Percentiles rank a stretch among this genome's conserved stretches.
phyloP scores from a whole-genome alignment of 2,888 invertebrate genomes.

The Electrophaes corylata region DNA sequence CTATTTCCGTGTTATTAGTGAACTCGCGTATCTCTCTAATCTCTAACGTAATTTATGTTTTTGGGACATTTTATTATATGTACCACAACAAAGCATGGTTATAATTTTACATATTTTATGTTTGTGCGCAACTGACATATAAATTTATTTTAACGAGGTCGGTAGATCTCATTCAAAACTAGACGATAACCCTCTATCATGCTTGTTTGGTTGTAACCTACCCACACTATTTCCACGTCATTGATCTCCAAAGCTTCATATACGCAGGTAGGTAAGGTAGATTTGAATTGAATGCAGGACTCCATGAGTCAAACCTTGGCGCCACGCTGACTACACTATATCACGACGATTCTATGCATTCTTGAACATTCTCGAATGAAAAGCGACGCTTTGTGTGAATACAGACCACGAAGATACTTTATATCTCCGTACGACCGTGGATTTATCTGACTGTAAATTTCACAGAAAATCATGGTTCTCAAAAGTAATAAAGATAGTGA shows the following conservation, averaged over 20 bases:
- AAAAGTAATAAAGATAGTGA: conserved; percentile 1
- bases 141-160: conserved; percentile 16
- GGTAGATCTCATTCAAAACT: conserved; percentile 58
- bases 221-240: conserved; percentile 49
- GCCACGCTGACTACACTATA: conserved; percentile 63
- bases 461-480: conserved; percentile 44
- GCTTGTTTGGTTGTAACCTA: neutral
- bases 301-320: conserved; percentile 43
- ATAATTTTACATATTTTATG: neutral
- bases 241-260: conserved; percentile 12
- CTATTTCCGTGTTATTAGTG: conserved; percentile 57
- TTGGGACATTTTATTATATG: neutral
- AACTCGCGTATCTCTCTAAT: neutral
- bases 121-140: neutral
- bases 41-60: too few relatives aligned
- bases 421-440: conserved; percentile 52
- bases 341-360: conserved; percentile 47
- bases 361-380: conserved; percentile 49
- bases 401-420: conserved; percentile 63
- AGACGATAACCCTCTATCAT: conserved; percentile 26
- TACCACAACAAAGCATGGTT: neutral
- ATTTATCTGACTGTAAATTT: conserved; percentile 68
- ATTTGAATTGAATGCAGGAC: conserved; percentile 7
- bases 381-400: conserved; percentile 58
- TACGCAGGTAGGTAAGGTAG: neutral